Conservation (phyloP, 2,888 invertebrate species). For the Rotaria magnacalcarata region DNA sequence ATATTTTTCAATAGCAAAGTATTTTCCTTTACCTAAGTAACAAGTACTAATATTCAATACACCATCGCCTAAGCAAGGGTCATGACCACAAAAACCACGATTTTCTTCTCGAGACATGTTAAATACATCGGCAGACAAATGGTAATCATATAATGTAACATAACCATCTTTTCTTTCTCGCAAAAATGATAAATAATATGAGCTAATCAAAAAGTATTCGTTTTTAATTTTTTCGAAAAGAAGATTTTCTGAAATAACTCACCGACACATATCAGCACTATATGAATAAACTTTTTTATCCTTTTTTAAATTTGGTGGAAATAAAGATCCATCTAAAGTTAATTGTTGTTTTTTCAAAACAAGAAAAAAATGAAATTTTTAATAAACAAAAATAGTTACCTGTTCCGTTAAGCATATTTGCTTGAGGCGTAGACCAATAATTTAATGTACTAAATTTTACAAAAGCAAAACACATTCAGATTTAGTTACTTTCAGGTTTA, state of each 20-base stretch:
- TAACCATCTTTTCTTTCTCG: slow-evolving; percentile 28
- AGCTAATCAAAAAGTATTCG: background rate
- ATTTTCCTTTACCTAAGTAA: background rate
- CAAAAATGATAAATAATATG: slow-evolving; percentile 24
- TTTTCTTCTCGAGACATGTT: slow-evolving; percentile 15
- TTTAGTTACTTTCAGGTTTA: background rate
- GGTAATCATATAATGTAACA: background rate
- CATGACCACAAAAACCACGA: background rate
- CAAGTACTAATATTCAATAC: slow-evolving; percentile 13
- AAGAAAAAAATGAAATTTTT: too few species aligned
- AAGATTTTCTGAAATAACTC: background rate
- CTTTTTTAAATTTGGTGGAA: background rate
- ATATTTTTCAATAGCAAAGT: background rate
- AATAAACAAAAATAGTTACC: background rate
- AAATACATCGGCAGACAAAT: background rate
- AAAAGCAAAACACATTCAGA: too few species aligned
- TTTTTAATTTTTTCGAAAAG: too few species aligned
- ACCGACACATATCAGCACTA: slow-evolving; percentile 33
- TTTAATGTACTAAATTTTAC: background rate
- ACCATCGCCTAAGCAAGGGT: background rate
- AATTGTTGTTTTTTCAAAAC: background rate
- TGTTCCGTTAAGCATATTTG: slow-evolving; percentile 27
- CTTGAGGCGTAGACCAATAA: slow-evolving; percentile 16
- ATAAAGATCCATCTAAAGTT: slow-evolving; percentile 15
- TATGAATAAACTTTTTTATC: background rate